Evolutionary conservation across 2,113 vertebrate genomes (phyloP), one percentile per base, ranked within the genome.

Genomic region (Okapia johnstoni): DNA sequence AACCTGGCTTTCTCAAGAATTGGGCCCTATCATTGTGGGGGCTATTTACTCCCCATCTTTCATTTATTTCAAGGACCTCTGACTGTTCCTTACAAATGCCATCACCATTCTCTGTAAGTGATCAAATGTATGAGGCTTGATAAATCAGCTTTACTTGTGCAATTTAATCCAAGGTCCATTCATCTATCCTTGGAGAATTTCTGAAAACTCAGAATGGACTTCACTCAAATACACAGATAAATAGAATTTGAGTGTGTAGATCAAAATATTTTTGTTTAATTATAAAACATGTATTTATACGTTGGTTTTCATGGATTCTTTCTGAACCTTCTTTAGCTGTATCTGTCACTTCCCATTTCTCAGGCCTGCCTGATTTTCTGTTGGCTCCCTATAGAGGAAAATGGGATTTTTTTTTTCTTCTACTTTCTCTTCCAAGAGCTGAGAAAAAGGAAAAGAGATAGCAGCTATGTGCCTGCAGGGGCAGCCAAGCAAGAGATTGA

Each of bases 401-500:
- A 85, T 98, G 95, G 88, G 87, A 96, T 94, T 96, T 95, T 92
- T 94, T 95, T 94, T 93, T 88, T 11, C 66, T 2, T 60, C 88
- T 79, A 30, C 25, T 96, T 88, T 95, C 73, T 95, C 70, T 80
- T 96, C 61, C 23, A 93, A 97, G 96, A 97, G 88, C 70, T 93
- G 93, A 98, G 90, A 96, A 98, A 98, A 98, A 98, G 95, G 97
- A 98, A 98, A 98, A 98, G 96, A 98, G 98, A 98, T 85, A 98
- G 89, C 94, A 98, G 96, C 97, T 98, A 98, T 97, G 92, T 97
- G 98, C 98, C 96, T 97, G 83, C 93, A 97, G 98, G 96, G 93
- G 98, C 98, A 98, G 97, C 94, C 98, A 98, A 98, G 98, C 98
- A 98, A 97, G 97, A 99, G 98, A 98, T 95, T 98, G 98, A 98